Evolutionary conservation across 2,797 vertebrate genomes (phyloP).

Genomic region (Dicrostonyx torquatus): DNA sequence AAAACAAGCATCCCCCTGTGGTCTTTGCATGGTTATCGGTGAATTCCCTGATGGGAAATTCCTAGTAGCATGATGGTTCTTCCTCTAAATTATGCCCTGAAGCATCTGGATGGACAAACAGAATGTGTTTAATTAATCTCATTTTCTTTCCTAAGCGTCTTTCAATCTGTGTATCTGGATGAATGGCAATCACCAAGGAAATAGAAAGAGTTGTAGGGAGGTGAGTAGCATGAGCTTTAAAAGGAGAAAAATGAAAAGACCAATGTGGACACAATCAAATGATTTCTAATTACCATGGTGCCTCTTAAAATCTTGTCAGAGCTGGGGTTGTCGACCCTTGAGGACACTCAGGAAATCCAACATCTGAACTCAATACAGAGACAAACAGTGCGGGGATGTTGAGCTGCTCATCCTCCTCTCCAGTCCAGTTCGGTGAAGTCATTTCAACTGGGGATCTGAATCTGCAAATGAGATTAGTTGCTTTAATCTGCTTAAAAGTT

Average conservation of each 20-base stretch:
- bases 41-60: neutral
- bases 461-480: constrained; percentile 48
- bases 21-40: neutral
- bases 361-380: constrained; percentile 1
- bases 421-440: neutral
- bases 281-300: neutral
- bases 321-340: neutral
- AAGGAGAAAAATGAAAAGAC: neutral
- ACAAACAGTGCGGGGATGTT: neutral
- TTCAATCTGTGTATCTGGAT: neutral
- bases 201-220: neutral
- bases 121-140: neutral
- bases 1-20: neutral
- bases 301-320: neutral
- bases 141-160: neutral
- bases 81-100: neutral
- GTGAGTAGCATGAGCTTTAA: neutral
- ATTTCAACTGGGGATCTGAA: constrained; percentile 32
- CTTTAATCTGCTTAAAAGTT: constrained; percentile 14
- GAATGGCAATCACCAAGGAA: neutral
- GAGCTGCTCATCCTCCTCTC: neutral
- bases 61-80: neutral
- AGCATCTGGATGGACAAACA: neutral
- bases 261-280: neutral
- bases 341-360: neutral